Conservation (phyloP, 2,113 vertebrate species). For the Chamaetylas fuelleborni region DNA sequence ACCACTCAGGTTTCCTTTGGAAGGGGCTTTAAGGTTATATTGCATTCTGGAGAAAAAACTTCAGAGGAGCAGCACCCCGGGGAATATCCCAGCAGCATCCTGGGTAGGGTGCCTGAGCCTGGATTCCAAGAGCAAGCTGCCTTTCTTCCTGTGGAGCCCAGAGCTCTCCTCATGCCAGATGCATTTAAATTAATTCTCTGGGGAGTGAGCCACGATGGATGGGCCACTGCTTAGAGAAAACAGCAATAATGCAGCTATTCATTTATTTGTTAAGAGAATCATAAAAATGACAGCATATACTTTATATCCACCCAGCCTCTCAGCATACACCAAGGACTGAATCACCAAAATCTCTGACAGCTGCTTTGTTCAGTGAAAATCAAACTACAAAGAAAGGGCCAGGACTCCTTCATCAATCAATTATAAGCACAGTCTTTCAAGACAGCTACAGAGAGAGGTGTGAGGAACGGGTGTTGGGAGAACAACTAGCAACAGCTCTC, state of each 20-base stretch:
- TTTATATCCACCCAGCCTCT: constrained; percentile 22
- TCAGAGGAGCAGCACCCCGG: not conserved
- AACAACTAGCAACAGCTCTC: not conserved
- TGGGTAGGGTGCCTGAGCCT: rapidly evolving
- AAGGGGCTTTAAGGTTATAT: not conserved
- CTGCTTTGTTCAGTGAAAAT: constrained; percentile 63
- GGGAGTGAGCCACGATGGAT: not conserved
- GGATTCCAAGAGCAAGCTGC: rapidly evolving
- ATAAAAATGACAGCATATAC: constrained; percentile 45
- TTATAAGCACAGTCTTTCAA: constrained; percentile 46
- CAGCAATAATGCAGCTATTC: not conserved
- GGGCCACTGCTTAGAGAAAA: constrained; percentile 9
- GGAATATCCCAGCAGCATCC: not conserved
- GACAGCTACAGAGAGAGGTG: not conserved
- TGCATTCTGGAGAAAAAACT: not conserved
- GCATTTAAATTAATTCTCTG: not conserved
- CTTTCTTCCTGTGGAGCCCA: not conserved
- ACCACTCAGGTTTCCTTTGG: not conserved
- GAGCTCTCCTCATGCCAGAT: not conserved
- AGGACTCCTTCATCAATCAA: constrained; percentile 66
- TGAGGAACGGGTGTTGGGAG: not conserved
- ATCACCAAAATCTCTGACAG: constrained; percentile 67
- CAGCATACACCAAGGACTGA: constrained; percentile 3
- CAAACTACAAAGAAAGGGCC: constrained; percentile 58
- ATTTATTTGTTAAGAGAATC: constrained; percentile 37